These are phyloP conservation scores for Poicephalus gulielmi DNA, from an alignment of 2,113 vertebrate genomes.

Conservation along the genomic window DNA sequence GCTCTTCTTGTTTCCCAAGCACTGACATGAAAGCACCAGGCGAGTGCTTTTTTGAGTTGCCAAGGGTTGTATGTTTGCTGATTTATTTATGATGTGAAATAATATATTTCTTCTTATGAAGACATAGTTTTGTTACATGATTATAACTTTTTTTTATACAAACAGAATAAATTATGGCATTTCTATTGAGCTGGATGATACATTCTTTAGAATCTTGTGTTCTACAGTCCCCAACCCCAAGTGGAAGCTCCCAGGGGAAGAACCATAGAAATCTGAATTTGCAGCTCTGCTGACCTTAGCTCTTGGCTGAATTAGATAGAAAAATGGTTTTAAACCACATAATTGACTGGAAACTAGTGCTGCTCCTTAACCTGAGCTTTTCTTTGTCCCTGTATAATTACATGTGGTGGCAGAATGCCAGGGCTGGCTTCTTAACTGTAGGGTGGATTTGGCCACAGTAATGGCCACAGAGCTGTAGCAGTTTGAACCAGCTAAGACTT, in stretches of 20 bases:
- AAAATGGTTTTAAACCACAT: not conserved
- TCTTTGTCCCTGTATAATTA: not conserved
- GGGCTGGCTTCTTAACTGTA: not conserved
- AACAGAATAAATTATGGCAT: constrained; percentile 83
- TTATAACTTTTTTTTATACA: constrained; percentile 83
- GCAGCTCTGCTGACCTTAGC: not conserved
- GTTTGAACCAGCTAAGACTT: not conserved
- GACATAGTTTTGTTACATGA: constrained; percentile 79
- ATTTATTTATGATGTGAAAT: constrained; percentile 85
- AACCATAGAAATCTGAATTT: not conserved
- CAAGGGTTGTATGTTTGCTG: constrained; percentile 76
- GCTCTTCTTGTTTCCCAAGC: constrained; percentile 67
- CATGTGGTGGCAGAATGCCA: not conserved
- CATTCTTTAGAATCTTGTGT: not conserved
- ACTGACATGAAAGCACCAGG: constrained; percentile 78
- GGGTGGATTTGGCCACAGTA: not conserved
- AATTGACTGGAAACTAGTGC: not conserved
- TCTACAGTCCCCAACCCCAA: not conserved
- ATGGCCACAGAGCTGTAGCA: not conserved
- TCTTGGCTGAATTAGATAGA: not conserved
- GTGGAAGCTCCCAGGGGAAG: not conserved
- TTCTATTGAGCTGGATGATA: constrained; percentile 71
- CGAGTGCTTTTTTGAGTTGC: constrained; percentile 73
- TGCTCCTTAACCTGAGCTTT: not conserved
- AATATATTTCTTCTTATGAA: constrained; percentile 85